Evolutionary conservation across 37 sponge, comb jelly and placozoan genomes (phyloP).

Genomic region (Amphimedon queenslandica): DNA sequence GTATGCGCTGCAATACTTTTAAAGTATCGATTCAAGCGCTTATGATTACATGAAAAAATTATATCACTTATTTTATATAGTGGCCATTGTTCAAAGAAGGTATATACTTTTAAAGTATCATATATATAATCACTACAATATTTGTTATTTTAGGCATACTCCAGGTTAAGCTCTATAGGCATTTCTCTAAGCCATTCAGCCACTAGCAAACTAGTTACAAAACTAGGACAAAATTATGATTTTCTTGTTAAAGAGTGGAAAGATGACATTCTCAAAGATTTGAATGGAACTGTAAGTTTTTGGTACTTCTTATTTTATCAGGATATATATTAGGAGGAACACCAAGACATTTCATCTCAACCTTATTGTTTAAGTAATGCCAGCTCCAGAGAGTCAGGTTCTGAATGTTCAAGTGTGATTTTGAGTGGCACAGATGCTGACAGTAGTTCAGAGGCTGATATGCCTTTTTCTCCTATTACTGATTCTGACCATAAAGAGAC

Average conservation of each 20-base stretch:
- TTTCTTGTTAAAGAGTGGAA: neutral
- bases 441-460: neutral
- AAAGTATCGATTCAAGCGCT: slow-evolving; percentile 14
- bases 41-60: slow-evolving; percentile 16
- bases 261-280: neutral
- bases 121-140: too few species aligned
- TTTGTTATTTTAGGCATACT: too few species aligned
- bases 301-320: too few species aligned
- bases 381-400: too few species aligned
- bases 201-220: neutral
- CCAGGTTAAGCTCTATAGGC: too few species aligned
- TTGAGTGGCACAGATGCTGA: too few species aligned
- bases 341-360: too few species aligned
- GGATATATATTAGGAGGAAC: too few species aligned
- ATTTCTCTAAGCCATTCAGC: neutral
- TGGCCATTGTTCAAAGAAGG: slow-evolving; percentile 32
- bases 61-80: slow-evolving; percentile 14
- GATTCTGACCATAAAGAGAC: neutral
- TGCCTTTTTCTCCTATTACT: neutral
- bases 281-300: neutral
- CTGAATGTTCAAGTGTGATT: too few species aligned
- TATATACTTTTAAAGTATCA: too few species aligned
- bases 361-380: too few species aligned
- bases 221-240: slow-evolving; percentile 2
- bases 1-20: slow-evolving; percentile 26